These are phyloP conservation scores for Cephus sareptanus DNA, from an alignment of 2,888 invertebrate species.

Conservation along the genomic window DNA sequence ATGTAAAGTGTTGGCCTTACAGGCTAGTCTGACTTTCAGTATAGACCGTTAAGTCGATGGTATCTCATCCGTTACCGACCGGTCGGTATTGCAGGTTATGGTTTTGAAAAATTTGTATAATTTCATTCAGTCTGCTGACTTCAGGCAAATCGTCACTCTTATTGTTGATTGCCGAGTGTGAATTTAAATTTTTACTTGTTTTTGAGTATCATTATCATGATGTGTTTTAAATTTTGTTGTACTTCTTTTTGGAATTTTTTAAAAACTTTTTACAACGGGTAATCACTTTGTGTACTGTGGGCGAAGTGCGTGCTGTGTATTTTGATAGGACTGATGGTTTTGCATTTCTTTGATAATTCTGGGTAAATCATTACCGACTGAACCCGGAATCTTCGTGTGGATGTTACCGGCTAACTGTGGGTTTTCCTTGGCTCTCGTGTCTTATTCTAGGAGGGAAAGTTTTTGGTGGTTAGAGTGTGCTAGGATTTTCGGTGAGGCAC, in stretches of 20 bases:
- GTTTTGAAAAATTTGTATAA: neutral
- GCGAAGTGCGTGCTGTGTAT: neutral
- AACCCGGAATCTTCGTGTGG: neutral
- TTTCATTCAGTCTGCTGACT: neutral
- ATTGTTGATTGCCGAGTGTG: neutral
- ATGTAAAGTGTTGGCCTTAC: neutral
- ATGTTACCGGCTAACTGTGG: neutral
- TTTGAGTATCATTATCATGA: neutral
- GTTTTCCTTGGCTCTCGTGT: neutral
- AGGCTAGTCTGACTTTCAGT: neutral
- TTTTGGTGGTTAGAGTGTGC: neutral
- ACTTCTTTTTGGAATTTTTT: neutral
- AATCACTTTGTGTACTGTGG: neutral
- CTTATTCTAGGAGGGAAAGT: neutral
- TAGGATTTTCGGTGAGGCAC: neutral
- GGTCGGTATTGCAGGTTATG: neutral
- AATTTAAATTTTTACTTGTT: neutral
- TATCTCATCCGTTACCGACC: neutral
- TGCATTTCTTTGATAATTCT: neutral
- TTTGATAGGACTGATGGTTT: neutral
- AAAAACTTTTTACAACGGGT: neutral
- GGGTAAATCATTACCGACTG: neutral
- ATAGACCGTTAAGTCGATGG: neutral
- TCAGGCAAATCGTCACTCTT: neutral
- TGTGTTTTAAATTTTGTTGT: neutral